Conservation (phyloP, 1,140 invertebrate species). For the Drosophila parabipectinata region DNA sequence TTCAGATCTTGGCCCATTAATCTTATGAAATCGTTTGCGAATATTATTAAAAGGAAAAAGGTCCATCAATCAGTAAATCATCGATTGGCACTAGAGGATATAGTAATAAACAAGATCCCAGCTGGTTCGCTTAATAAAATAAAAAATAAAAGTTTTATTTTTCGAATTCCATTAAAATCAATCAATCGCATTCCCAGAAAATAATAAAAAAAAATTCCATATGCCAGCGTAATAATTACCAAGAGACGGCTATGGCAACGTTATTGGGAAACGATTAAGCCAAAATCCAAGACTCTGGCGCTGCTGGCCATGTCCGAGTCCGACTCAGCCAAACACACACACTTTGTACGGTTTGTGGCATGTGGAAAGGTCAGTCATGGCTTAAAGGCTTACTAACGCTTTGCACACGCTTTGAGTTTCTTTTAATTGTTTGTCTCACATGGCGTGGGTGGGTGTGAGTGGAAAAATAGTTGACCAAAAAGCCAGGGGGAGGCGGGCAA, state of each 20-base stretch:
- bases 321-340: neutral
- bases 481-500: neutral
- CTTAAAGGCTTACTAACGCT: slow-evolving; percentile 66
- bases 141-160: neutral
- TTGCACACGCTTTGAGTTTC: slow-evolving; percentile 54
- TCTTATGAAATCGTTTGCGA: slow-evolving; percentile 15
- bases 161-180: neutral
- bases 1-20: slow-evolving; percentile 42
- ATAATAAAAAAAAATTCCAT: neutral
- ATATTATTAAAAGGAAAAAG: slow-evolving; percentile 4
- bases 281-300: slow-evolving; percentile 39
- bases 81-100: slow-evolving; percentile 29
- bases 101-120: neutral
- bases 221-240: slow-evolving; percentile 19
- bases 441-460: slow-evolving; percentile 25
- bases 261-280: slow-evolving; percentile 69
- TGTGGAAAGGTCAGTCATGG: slow-evolving; percentile 74
- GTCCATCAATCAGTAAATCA: slow-evolving; percentile 53
- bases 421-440: slow-evolving; percentile 56
- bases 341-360: slow-evolving; percentile 27
- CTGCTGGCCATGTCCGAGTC: slow-evolving; percentile 37
- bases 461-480: slow-evolving; percentile 7
- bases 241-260: slow-evolving; percentile 42
- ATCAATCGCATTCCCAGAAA: neutral
- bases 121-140: neutral